Evolutionary conservation across 53 echinoderm and acorn worm genomes (phyloP), one percentile per base, ranked within the genome.

Genomic region (Luidia sarsii): DNA sequence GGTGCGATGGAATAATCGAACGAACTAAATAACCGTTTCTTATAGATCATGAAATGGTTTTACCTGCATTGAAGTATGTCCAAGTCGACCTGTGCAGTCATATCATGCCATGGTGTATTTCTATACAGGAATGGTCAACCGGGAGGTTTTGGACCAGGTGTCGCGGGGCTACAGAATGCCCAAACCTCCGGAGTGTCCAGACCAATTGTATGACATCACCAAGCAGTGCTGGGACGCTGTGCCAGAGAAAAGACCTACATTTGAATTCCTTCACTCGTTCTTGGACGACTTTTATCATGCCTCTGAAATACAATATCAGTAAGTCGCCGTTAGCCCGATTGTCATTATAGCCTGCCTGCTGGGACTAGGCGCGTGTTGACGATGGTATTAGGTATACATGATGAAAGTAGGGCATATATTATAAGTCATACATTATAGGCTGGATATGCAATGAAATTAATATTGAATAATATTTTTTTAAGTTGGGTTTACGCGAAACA

Each of bases 91-190:
- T 33, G 32, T 38, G 19, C 14, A n/a, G 8, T 57, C 18, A 7
- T 29, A 11, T 22, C 33, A 32, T 23, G 7, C 57, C 28, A 29
- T 27, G 9, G 18, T 50, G 37, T 43, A 11, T n/a, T 27, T 67
- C 34, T n/a, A 48, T 69, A 1, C 73, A 95, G 95, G 95, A 32
- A 95, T 95, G 95, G 95, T 95, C 1, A 95, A 95, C 70, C 85
- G 92, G 0, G 95, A 95, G 50, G 95, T 95, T 2, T 65, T 95
- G 43, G 95, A 95, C 61, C 95, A 95, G 39, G 95, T 95, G 3
- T 95, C 95, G 2, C 92, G 95, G 23, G 95, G 95, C 28, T 95
- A 95, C 68, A 81, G 95, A 6, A 95, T 95, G 95, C 92, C 92
- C 10, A 90, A 90, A 37, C 95, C 95, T 0, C 89, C 81, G 1